Evolutionary conservation across 2,797 vertebrate genomes (phyloP).

Genomic region (Lepilemur ruficaudatus): DNA sequence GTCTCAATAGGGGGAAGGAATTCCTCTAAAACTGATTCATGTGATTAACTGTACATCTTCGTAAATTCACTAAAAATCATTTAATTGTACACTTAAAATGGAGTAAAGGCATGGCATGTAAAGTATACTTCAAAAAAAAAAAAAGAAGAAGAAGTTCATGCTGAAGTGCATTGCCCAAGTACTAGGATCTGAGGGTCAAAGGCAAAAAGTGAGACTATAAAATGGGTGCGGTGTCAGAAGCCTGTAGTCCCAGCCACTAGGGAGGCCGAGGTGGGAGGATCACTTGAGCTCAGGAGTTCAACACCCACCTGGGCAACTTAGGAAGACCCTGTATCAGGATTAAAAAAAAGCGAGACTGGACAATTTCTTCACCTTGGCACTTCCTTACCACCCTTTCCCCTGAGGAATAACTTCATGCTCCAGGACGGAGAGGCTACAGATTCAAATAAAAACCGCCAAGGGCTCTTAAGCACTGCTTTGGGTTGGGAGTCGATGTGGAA

Average conservation of each 20-base stretch:
- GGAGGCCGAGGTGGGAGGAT: background rate
- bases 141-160: background rate
- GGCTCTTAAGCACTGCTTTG: background rate
- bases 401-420: background rate
- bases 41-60: no score
- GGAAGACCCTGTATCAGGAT: background rate
- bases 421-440: background rate
- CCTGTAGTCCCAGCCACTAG: background rate
- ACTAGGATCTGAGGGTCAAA: background rate
- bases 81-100: no score
- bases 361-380: background rate
- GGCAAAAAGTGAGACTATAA: background rate
- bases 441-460: background rate
- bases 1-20: no score
- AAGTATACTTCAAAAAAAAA: no score
- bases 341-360: background rate
- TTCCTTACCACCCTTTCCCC: background rate
- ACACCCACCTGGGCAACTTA: background rate
- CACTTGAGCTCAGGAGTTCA: background rate
- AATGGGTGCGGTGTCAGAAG: background rate
- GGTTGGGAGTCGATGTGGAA: background rate
- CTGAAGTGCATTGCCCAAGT: background rate
- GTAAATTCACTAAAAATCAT: no score
- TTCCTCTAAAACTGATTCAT: no score
- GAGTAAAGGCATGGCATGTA: no score